Base-by-base conservation (phyloP, 2,888 invertebrate species). In the Tyria jacobaeae region DNA sequence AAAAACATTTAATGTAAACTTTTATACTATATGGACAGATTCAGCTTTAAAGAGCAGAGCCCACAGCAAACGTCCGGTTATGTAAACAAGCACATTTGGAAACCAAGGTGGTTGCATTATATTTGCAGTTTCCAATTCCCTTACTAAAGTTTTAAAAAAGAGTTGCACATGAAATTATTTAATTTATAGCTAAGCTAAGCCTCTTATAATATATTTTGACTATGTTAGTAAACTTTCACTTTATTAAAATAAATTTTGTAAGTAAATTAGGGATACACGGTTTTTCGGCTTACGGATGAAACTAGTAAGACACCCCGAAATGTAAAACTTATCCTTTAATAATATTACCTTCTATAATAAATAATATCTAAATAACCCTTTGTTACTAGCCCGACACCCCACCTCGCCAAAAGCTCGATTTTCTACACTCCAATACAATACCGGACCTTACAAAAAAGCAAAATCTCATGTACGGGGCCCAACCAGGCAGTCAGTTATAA, bases 71-170 rank as follows among this genome's bases (percentile, higher is more conserved):
- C 51, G 56, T 56, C 39, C 54, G 57, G 57, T 10, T 62, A 54
- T 27, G 65, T 60, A 75, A 77, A 77, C 69, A 77, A 56, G 35
- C 62, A 68, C 73, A 62, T 70, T 76, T 73, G 58, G 17, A 41
- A 47, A 31, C 63, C 57, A 69, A 69, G 70, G 76, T 57, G 64
- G 54, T 54, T 57, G 14, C 27, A 25, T 6, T 44, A 34, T 72
- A 63, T 73, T 76, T 73, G 63, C 50, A 12, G 60, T 41, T 57
- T 49, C 49, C 31, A 65, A 56, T 70, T 72, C 62, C 57, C 61
- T 60, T 15, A 53, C 35, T 27, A 55, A 39, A 51, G 27, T 10
- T 17, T 7, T 31, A 31, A 14, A n/a, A 21, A 17, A 14, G 17
- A 4, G n/a, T 7, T 24, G 34, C 47, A 3, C 57, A 60, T 27